Conservation (phyloP, 2,797 vertebrate genomes). For the Sebastiscus tertius region DNA sequence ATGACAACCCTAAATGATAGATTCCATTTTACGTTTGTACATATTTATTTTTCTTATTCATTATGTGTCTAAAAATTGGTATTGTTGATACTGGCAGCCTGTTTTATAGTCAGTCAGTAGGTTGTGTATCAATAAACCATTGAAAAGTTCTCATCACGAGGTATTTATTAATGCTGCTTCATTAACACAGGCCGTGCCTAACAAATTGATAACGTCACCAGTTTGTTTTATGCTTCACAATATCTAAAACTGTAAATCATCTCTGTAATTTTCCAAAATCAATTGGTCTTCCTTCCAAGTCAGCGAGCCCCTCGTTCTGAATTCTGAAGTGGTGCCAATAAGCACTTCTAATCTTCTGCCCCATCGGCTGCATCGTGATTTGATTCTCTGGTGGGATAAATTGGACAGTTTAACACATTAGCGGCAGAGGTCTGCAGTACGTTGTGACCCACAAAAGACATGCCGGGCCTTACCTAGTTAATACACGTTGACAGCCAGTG, state of each 20-base stretch:
- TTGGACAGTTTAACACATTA: not conserved
- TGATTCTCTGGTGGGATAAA: not conserved
- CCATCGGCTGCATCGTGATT: constrained; percentile 18
- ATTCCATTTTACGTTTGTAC: constrained; percentile 6
- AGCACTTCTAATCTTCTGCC: constrained; percentile 5
- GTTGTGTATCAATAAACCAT: constrained; percentile 64
- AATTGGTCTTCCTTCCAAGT: not conserved
- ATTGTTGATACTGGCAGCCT: not conserved
- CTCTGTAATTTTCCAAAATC: constrained; percentile 9
- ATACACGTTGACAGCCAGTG: not conserved
- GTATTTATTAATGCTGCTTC: not conserved
- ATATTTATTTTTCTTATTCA: constrained; percentile 62
- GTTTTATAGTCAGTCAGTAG: constrained; percentile 3
- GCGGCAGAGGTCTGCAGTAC: not conserved
- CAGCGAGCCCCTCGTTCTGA: not conserved
- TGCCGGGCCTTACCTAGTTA: not conserved
- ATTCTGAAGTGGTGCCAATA: constrained; percentile 13
- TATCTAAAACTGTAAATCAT: constrained; percentile 1
- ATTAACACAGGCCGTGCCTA: not conserved
- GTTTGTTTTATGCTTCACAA: not conserved
- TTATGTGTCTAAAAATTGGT: not conserved
- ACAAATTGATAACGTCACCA: not conserved
- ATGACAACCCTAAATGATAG: not conserved
- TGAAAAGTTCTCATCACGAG: not conserved
- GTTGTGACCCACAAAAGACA: not conserved